phyloP scores from a whole-genome alignment of 2,797 vertebrate genomes.

The Peromyscus nudipes region DNA sequence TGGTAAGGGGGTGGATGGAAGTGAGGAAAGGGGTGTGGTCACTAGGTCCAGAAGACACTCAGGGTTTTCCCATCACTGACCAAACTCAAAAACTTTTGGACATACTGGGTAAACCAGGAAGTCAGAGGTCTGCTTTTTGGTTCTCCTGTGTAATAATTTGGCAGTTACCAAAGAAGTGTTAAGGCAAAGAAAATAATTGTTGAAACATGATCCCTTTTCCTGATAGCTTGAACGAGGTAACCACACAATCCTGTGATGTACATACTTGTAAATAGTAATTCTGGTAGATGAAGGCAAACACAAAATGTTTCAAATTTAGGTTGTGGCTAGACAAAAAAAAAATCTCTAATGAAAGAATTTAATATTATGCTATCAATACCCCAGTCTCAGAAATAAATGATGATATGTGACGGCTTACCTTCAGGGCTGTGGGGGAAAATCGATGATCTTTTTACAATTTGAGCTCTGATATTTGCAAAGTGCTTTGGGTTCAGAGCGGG shows the following conservation, averaged over 20 bases:
- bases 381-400: slow-evolving; percentile 67
- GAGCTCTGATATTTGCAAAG: slow-evolving; percentile 83
- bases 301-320: slow-evolving; percentile 58
- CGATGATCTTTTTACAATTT: slow-evolving; percentile 75
- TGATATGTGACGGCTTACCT: slow-evolving; percentile 63
- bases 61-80: background rate
- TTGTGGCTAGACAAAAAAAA: slow-evolving; percentile 20
- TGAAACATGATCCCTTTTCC: background rate
- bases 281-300: slow-evolving; percentile 24
- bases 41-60: background rate
- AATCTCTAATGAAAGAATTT: slow-evolving; percentile 75
- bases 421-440: slow-evolving; percentile 64
- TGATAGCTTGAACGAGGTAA: background rate
- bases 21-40: background rate
- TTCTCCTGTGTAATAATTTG: background rate
- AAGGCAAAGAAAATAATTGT: background rate
- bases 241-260: background rate
- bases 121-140: background rate
- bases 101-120: background rate
- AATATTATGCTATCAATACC: slow-evolving; percentile 72
- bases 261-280: background rate
- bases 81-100: background rate
- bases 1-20: accelerated
- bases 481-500: slow-evolving; percentile 55
- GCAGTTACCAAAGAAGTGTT: background rate